Base-by-base conservation (phyloP, 2,797 vertebrate genomes). In the Knipowitschia caucasica region DNA sequence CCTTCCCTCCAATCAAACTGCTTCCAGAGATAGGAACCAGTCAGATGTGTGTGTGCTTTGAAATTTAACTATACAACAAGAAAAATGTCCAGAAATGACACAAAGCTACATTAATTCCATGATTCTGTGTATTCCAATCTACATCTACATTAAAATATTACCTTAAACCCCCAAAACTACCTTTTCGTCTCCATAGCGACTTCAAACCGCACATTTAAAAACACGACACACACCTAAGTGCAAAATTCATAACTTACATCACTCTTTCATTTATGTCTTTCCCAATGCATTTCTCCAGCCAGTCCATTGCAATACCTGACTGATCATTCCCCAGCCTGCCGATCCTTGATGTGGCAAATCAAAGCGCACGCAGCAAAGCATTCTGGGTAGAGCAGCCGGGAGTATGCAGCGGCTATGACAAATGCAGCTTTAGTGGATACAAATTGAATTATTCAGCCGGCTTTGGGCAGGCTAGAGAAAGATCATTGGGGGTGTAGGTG, bases 401-500 rank as follows among this genome's bases (percentile, higher is more conserved):
- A 78, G 74, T 63, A 63, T 36, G 71, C 40, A 64, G 34, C 66
- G 59, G 64, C 68, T 64, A 64, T 84, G 79, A 84, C 73, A 80
- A 82, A 82, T 84, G 77, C 51, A 62, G 68, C 77, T 81, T 84
- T 64, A 61, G 78, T 76, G 67, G 79, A 81, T 79, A 85, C 75
- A 84, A 82, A 86, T 82, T 77, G 74, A 83, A 85, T 85, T 79
- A 83, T 87, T 85, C 70, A 70, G 70, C 77, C 75, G 68, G 77
- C 76, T 77, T 54, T 39, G 62, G 58, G 56, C 69, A 59, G 60
- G 73, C 78, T 72, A 76, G 70, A 70, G 46, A 26, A 64, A 46
- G 71, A 82, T 81, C 77, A 78, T 77, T 77, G 78, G 70, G 72
- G 79, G 72, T 64, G 65, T 78, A 76, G 64, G 62, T 20, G 15